Evolutionary conservation across 2,888 invertebrate genomes (phyloP).

Genomic region (Tetramorium bicarinatum): DNA sequence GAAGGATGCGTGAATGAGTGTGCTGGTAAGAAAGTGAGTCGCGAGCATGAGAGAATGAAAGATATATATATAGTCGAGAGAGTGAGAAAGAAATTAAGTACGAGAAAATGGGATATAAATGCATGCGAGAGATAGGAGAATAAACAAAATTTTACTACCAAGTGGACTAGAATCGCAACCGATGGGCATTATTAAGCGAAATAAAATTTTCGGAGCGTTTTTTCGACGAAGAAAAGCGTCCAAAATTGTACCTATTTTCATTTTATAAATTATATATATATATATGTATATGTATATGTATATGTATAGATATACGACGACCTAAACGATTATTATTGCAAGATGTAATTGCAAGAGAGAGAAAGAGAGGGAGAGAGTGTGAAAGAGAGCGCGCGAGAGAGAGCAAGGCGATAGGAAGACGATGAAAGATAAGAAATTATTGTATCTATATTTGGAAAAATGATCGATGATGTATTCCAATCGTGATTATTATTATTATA

Average conservation of each 20-base stretch:
- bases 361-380: conserved; percentile 63
- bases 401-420: conserved; percentile 57
- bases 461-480: conserved; percentile 85
- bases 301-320: conserved; percentile 84
- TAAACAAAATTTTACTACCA: conserved; percentile 86
- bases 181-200: conserved; percentile 86
- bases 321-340: conserved; percentile 83
- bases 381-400: conserved; percentile 59
- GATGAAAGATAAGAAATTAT: conserved; percentile 79
- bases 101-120: conserved; percentile 64
- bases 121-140: conserved; percentile 70
- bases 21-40: conserved; percentile 20
- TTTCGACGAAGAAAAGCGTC: conserved; percentile 85
- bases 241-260: conserved; percentile 87
- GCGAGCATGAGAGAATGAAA: conserved; percentile 41
- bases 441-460: conserved; percentile 86
- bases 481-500: conserved; percentile 83
- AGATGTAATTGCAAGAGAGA: conserved; percentile 81
- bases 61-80: conserved; percentile 46
- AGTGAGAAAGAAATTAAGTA: conserved; percentile 58
- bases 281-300: conserved; percentile 79
- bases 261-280: conserved; percentile 86
- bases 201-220: conserved; percentile 85
- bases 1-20: conserved; percentile 17
- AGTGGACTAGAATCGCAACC: conserved; percentile 87